Conservation (phyloP, 2,113 vertebrate genomes). For the Lagopus muta region DNA sequence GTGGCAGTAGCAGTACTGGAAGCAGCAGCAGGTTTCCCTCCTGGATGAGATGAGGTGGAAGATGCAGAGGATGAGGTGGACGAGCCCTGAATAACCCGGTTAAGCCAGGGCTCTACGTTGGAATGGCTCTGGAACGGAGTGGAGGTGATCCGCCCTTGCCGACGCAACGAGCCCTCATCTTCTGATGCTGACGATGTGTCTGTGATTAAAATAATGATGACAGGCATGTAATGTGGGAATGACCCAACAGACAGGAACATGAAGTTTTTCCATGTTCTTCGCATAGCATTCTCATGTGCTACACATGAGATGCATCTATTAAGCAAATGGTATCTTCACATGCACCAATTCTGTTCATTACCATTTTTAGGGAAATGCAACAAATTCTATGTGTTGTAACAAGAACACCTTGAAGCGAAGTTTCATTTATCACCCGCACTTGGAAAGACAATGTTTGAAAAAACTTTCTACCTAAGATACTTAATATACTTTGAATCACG, state of each 20-base stretch:
- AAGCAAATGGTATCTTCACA: not conserved
- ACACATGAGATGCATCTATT: not conserved
- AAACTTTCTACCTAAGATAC: not conserved
- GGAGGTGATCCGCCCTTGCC: conserved; percentile 88
- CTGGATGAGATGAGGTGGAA: conserved; percentile 96
- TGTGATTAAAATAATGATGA: conserved; percentile 85
- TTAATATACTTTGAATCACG: not conserved
- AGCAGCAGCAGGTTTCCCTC: conserved; percentile 86
- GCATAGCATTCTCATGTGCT: not conserved
- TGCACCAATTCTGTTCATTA: not conserved
- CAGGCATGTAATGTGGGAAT: conserved; percentile 64
- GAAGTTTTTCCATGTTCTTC: not conserved
- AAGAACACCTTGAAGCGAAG: not conserved
- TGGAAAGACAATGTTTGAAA: not conserved
- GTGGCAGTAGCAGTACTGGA: conserved; percentile 78
- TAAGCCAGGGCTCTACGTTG: conserved; percentile 93
- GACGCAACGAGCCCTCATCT: conserved; percentile 95
- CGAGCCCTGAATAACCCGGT: conserved; percentile 93
- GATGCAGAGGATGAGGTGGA: conserved; percentile 98
- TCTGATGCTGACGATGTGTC: conserved; percentile 98
- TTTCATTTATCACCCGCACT: not conserved
- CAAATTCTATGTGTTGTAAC: not conserved
- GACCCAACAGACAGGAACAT: conserved; percentile 9
- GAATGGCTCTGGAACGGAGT: conserved; percentile 87
- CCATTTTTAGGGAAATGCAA: fast-evolving